Evolutionary conservation across 1,140 invertebrate genomes (phyloP).

Genomic region (Cecropterus lyciades): DNA sequence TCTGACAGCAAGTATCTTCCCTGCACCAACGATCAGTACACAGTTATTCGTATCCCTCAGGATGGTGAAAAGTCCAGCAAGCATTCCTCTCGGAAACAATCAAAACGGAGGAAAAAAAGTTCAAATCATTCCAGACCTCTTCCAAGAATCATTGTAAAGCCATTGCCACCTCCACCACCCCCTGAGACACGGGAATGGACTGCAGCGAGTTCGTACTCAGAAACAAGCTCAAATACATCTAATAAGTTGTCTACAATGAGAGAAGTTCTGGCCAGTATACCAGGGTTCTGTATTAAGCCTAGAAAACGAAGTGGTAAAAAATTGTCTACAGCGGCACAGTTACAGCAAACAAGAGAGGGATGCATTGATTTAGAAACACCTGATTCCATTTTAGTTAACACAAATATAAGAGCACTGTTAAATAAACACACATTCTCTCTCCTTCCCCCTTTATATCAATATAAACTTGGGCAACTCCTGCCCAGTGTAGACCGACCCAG

Average conservation of each 20-base stretch:
- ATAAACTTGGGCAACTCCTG: conserved; percentile 95
- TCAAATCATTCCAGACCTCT: conserved; percentile 88
- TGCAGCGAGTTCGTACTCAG: conserved; percentile 70
- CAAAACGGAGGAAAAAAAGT: conserved; percentile 91
- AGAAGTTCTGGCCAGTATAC: conserved; percentile 94
- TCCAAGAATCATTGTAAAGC: conserved; percentile 89
- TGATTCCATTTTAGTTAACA: conserved; percentile 97
- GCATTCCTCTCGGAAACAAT: conserved; percentile 88
- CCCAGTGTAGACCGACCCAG: conserved; percentile 95
- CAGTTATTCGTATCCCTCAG: conserved; percentile 75
- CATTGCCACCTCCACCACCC: conserved; percentile 86
- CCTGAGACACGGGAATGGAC: conserved; percentile 77
- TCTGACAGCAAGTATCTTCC: conserved; percentile 74
- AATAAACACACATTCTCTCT: conserved; percentile 96
- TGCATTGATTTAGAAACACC: conserved; percentile 98
- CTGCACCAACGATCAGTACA: conserved; percentile 73
- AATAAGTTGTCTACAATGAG: conserved; percentile 90
- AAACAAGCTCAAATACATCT: conserved; percentile 56
- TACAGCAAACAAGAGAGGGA: conserved; percentile 96
- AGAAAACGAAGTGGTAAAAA: conserved; percentile 92
- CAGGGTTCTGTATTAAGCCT: conserved; percentile 94
- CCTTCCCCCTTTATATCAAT: conserved; percentile 95
- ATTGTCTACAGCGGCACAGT: conserved; percentile 94
- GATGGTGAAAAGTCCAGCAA: conserved; percentile 74
- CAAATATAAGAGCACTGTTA: conserved; percentile 94